Evolutionary conservation across 2,888 invertebrate genomes (phyloP).

Genomic region (Pseudococcus longispinus): DNA sequence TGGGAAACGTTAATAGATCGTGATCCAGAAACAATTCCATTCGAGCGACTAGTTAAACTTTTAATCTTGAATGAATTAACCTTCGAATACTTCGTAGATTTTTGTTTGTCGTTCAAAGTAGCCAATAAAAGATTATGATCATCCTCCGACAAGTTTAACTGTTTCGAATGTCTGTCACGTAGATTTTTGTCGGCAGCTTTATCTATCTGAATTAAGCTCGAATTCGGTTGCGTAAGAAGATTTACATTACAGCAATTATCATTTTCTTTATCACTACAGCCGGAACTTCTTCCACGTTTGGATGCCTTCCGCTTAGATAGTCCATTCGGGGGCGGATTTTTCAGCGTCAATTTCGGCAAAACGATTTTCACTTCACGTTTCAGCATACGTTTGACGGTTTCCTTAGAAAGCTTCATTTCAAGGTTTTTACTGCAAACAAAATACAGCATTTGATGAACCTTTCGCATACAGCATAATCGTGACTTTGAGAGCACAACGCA

Average conservation of each 20-base stretch:
- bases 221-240: neutral
- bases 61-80: neutral
- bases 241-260: neutral
- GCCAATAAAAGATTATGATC: neutral
- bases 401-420: neutral
- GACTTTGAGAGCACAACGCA: neutral
- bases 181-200: neutral
- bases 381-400: neutral
- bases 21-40: neutral
- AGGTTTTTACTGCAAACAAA: neutral
- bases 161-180: neutral
- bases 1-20: neutral
- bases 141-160: neutral
- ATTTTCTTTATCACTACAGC: slow-evolving; percentile 9
- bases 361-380: neutral
- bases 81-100: neutral
- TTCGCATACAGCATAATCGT: neutral
- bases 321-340: neutral
- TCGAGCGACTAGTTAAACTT: neutral
- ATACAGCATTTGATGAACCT: neutral
- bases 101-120: neutral
- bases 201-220: neutral
- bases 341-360: neutral
- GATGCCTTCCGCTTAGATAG: neutral
- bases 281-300: neutral